phyloP scores from a whole-genome alignment of 1,140 invertebrate species.

The Caenorhabditis inopinata region DNA sequence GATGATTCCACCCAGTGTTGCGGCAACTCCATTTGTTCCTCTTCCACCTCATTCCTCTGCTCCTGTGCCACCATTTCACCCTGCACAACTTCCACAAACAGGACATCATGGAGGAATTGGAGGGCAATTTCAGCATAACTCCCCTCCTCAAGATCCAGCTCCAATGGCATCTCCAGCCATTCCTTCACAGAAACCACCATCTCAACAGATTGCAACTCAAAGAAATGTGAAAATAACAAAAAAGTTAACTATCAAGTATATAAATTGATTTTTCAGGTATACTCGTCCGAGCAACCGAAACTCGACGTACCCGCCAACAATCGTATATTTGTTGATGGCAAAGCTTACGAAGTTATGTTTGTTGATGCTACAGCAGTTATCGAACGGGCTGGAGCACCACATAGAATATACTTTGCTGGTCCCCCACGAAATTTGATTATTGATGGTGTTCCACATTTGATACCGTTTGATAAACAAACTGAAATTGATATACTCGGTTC shows the following conservation, averaged over 20 bases:
- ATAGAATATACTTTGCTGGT: slow-evolving; percentile 51
- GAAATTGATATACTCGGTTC: slow-evolving; percentile 68
- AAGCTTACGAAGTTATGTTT: slow-evolving; percentile 64
- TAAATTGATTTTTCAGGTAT: not conserved
- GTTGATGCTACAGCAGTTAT: slow-evolving; percentile 62
- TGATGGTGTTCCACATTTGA: slow-evolving; percentile 48
- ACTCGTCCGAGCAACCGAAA: slow-evolving; percentile 5
- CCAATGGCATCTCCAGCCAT: not conserved
- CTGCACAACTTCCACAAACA: not conserved
- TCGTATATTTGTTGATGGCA: slow-evolving; percentile 65
- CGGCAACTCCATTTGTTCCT: not conserved
- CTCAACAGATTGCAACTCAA: no score
- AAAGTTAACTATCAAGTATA: no score
- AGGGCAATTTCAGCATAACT: not conserved
- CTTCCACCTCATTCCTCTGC: not conserved
- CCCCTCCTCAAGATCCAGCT: slow-evolving; percentile 5
- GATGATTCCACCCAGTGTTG: not conserved
- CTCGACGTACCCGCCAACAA: slow-evolving; percentile 62
- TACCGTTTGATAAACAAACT: slow-evolving; percentile 62
- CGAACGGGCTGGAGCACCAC: slow-evolving; percentile 52
- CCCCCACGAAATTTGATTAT: slow-evolving; percentile 44
- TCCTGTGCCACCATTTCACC: not conserved
- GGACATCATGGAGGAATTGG: not conserved
- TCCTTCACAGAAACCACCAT: not conserved
- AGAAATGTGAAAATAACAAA: no score